Evolutionary conservation across 1,140 invertebrate species (phyloP).

Genomic region (Tetragonula clypearis): DNA sequence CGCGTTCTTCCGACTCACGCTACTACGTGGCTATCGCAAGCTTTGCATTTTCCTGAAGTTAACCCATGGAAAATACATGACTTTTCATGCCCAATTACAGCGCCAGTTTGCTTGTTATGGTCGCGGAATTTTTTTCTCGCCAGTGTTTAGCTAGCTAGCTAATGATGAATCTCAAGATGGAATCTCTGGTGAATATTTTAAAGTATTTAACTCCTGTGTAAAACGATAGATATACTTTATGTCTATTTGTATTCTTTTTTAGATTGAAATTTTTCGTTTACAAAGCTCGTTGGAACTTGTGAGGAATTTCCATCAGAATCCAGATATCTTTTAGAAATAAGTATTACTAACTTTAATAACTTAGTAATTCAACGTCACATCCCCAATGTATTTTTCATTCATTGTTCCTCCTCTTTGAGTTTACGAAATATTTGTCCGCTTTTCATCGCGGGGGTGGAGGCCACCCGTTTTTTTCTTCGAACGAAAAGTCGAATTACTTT

Average conservation of each 20-base stretch:
- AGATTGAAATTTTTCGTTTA: neutral
- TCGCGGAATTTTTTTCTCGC: neutral
- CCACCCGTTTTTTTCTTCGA: neutral
- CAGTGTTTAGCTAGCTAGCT: too few species aligned
- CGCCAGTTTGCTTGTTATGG: constrained; percentile 63
- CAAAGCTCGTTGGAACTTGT: too few species aligned
- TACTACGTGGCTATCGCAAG: neutral
- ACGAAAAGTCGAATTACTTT: constrained; percentile 64
- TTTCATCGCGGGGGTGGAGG: neutral
- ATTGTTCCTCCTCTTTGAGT: constrained; percentile 4
- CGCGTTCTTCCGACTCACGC: neutral
- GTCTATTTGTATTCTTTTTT: neutral
- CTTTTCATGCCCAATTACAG: constrained; percentile 77
- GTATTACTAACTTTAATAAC: too few species aligned
- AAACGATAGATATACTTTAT: neutral
- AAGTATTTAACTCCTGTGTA: neutral
- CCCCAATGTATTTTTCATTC: neutral
- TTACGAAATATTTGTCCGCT: neutral
- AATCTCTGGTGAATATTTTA: neutral
- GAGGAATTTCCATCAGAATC: too few species aligned
- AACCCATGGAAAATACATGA: constrained; percentile 65
- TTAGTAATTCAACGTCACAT: neutral
- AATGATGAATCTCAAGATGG: too few species aligned
- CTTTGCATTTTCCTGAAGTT: neutral
- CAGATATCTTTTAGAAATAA: neutral